A percentile compares a stretch with the other conserved stretches of the same genome.
Evolutionary conservation across 2,113 vertebrate species (phyloP).

Genomic region (Zingel zingel): DNA sequence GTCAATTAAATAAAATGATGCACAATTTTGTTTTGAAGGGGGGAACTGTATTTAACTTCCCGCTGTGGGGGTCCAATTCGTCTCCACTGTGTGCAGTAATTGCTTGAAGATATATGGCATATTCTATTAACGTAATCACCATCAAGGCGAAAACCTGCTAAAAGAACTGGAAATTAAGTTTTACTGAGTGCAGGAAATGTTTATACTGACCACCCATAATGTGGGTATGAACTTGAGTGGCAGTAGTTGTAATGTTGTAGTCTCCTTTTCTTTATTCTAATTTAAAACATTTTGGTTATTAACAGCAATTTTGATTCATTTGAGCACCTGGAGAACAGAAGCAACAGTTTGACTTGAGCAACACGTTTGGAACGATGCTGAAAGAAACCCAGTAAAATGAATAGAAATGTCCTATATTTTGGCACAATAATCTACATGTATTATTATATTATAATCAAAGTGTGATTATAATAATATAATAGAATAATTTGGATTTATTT

Average conservation of each 20-base stretch:
- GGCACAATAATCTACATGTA: neutral
- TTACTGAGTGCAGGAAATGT: conserved; percentile 78
- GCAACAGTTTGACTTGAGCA: neutral
- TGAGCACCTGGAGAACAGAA: neutral
- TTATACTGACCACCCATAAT: conserved; percentile 88
- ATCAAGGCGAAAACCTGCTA: conserved; percentile 87
- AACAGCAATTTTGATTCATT: neutral
- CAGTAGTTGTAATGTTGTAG: neutral
- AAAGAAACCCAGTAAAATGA: neutral
- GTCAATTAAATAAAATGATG: conserved; percentile 64
- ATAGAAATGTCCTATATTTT: neutral
- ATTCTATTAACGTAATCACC: conserved; percentile 97
- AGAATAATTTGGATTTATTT: conserved; percentile 10
- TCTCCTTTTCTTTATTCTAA: neutral
- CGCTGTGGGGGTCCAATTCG: conserved; percentile 87
- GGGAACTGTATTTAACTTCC: conserved; percentile 89
- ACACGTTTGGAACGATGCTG: neutral
- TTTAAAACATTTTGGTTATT: neutral
- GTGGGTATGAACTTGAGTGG: conserved; percentile 32
- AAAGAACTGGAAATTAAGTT: conserved; percentile 87
- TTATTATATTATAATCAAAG: neutral
- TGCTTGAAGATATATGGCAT: conserved; percentile 95
- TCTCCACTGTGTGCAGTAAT: conserved; percentile 90
- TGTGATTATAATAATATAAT: neutral
- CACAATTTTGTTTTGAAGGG: conserved; percentile 81